Percentiles rank a stretch among this genome's conserved stretches.
Evolutionary conservation across 2,797 vertebrate species (phyloP).

Genomic region (Diplodus puntazzo): DNA sequence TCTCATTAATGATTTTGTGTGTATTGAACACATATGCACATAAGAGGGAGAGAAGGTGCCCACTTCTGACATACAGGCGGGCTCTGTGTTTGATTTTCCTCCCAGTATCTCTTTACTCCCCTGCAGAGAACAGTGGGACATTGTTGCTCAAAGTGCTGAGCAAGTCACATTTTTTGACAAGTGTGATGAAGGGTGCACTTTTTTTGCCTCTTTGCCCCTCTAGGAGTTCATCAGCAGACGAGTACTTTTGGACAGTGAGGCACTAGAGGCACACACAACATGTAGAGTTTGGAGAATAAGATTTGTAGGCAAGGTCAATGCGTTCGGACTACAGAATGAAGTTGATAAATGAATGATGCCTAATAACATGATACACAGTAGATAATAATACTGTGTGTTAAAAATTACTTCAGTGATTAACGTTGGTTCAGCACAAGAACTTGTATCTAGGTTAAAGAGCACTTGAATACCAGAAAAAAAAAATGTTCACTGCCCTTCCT

Average conservation of each 20-base stretch:
- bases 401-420: too few species aligned
- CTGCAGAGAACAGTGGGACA: constrained; percentile 48
- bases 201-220: neutral
- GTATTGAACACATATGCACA: neutral
- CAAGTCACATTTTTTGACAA: constrained; percentile 31
- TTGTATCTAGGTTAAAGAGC: too few species aligned
- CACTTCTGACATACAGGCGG: constrained; percentile 8
- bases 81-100: constrained; percentile 34
- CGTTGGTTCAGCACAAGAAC: too few species aligned
- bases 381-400: too few species aligned
- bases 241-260: constrained; percentile 18
- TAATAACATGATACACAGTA: too few species aligned
- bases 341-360: too few species aligned
- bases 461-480: too few species aligned
- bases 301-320: too few species aligned
- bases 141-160: constrained; percentile 47
- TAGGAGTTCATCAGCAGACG: constrained; percentile 26
- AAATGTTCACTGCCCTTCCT: neutral
- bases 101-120: constrained; percentile 26
- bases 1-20: too few species aligned
- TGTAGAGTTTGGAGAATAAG: too few species aligned
- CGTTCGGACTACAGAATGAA: too few species aligned
- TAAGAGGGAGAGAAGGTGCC: constrained; percentile 2
- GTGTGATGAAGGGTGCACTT: constrained; percentile 8
- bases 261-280: constrained; percentile 2